Evolutionary conservation across 1,140 invertebrate genomes (phyloP).

Genomic region (Drosophila nasuta): DNA sequence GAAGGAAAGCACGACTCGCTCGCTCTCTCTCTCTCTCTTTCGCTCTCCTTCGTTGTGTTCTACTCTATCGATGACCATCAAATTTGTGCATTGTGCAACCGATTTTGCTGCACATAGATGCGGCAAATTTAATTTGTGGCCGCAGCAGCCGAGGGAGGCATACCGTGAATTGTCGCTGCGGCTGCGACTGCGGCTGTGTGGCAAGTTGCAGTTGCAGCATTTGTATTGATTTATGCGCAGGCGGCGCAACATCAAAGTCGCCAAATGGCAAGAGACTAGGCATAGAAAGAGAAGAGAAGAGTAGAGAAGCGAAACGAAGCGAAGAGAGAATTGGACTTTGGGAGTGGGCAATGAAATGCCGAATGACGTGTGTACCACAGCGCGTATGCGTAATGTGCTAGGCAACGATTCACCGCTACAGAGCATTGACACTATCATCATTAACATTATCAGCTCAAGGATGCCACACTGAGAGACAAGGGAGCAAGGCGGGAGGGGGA

Average conservation of each 20-base stretch:
- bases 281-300: too few species aligned
- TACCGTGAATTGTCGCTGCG: slow-evolving; percentile 24
- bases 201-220: slow-evolving; percentile 35
- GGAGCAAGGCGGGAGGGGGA: background rate
- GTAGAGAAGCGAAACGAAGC: too few species aligned
- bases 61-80: slow-evolving; percentile 18
- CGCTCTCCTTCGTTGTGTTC: background rate
- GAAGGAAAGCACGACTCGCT: background rate
- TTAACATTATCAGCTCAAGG: slow-evolving; percentile 30
- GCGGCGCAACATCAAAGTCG: slow-evolving; percentile 65
- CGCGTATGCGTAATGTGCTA: slow-evolving; percentile 69
- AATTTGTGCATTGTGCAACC: slow-evolving; percentile 38
- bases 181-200: background rate
- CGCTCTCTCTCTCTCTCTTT: background rate
- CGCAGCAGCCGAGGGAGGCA: slow-evolving; percentile 4
- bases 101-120: slow-evolving; percentile 38
- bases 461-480: too few species aligned
- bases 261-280: slow-evolving; percentile 26
- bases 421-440: slow-evolving; percentile 77
- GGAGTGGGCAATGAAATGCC: slow-evolving; percentile 23
- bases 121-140: slow-evolving; percentile 51
- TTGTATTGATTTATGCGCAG: slow-evolving; percentile 77
- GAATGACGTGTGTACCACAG: slow-evolving; percentile 27
- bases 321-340: slow-evolving; percentile 8
- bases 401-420: slow-evolving; percentile 61